These are phyloP conservation scores for Ferdinandea cuprea DNA, from an alignment of 2,888 invertebrate species.

Conservation along the genomic window DNA sequence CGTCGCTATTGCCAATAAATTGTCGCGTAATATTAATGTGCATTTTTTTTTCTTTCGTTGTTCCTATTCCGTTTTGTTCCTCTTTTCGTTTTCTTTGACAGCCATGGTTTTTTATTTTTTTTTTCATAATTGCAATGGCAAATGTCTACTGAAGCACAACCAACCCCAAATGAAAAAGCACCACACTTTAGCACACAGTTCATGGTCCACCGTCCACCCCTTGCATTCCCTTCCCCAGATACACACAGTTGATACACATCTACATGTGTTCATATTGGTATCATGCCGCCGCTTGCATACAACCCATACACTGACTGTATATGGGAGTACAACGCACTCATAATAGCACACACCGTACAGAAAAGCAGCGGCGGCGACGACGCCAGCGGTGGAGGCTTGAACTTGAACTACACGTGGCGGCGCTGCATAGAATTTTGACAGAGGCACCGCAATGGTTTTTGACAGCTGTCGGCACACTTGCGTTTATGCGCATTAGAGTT, in stretches of 20 bases:
- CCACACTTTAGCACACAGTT: slow-evolving; percentile 10
- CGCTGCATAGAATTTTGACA: slow-evolving; percentile 79
- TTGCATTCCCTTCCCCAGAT: slow-evolving; percentile 11
- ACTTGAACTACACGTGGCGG: slow-evolving; percentile 84
- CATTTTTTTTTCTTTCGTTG: background rate
- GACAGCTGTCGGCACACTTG: slow-evolving; percentile 73
- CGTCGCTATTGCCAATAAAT: slow-evolving; percentile 43
- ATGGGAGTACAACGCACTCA: slow-evolving; percentile 72
- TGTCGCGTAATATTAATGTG: slow-evolving; percentile 26
- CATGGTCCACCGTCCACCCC: background rate
- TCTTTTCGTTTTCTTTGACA: slow-evolving; percentile 24
- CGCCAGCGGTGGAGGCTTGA: slow-evolving; percentile 77
- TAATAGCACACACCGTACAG: slow-evolving; percentile 40
- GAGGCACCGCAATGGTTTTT: slow-evolving; percentile 79
- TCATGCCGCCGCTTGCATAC: slow-evolving; percentile 29
- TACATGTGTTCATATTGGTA: background rate
- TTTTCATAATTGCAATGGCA: slow-evolving; percentile 5
- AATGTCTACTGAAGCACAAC: slow-evolving; percentile 46
- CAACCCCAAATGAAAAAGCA: slow-evolving; percentile 55
- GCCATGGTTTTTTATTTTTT: slow-evolving; percentile 22
- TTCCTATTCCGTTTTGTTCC: slow-evolving; percentile 14
- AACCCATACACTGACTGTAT: slow-evolving; percentile 35
- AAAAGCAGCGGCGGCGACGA: slow-evolving; percentile 35
- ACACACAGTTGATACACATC: slow-evolving; percentile 46
- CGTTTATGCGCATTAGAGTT: slow-evolving; percentile 43